Evolutionary conservation across 2,797 vertebrate genomes (phyloP), one percentile per base, ranked within the genome.

Genomic region (Hoplostethus atlanticus): DNA sequence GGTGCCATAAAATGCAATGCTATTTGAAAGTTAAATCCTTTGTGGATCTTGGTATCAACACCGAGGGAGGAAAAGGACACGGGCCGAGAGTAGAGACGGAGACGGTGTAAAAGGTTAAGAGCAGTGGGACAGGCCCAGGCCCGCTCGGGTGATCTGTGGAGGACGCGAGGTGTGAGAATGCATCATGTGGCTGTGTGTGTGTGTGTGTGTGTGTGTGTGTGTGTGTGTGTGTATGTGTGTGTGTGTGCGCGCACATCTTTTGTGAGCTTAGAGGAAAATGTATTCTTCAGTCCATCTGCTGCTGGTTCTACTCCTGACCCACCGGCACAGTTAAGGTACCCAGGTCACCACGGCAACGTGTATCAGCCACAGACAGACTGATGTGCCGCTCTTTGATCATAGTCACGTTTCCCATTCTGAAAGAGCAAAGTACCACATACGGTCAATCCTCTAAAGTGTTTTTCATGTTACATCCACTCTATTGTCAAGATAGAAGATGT

Each of bases 201-300:
- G 21, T 30, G 25, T 21, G 48, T 21, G 36, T 38, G 36, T 9
- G 48, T 53, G 63, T 25, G 52, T 15, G 38, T 31, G 52, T 38
- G 38, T 4, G 51, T 34, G 48, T 38, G 53, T 52, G 62, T 47
- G 13, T 17, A 9, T 2, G 4, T 17, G 38, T 11, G 25, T 17
- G 25, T 55, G 28, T 4, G 25, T 12, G 10, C 42, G 51, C 8
- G 38, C 21, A 50, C 7, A 1, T 11, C 40, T 25, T 57, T 73
- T 68, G 52, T 61, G 70, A 74, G 42, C 62, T 79, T 36, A 34
- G 40, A 84, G 44, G 68, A 84, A 80, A 83, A 21, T 76, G 6
- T 78, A 55, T 61, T 79, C 63, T 55, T 75, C 42, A 9, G 71
- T 84, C 82, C 84, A 86, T 87, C 78, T 86, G 86, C 68, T 80